Evolutionary conservation across 2,888 invertebrate species (phyloP).

Genomic region (Agrotis clavis): DNA sequence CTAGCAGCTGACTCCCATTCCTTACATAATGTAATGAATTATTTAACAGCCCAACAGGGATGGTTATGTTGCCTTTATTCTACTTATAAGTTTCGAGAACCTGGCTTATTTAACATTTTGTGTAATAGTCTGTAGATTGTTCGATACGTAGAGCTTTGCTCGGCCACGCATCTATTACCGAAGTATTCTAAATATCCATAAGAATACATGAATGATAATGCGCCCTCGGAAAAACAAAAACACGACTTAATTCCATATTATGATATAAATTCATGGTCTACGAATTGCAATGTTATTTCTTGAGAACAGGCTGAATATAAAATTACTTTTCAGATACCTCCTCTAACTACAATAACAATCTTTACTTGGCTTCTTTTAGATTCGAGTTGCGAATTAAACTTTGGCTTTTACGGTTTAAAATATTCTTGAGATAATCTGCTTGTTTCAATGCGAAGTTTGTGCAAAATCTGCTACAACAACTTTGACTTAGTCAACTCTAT

Average conservation of each 20-base stretch:
- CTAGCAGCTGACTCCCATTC: constrained; percentile 78
- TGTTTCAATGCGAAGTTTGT: neutral
- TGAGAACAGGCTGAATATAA: constrained; percentile 1
- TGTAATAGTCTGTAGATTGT: constrained; percentile 51
- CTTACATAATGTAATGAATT: constrained; percentile 60
- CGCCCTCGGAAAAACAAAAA: constrained; percentile 55
- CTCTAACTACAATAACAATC: neutral
- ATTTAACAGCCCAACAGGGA: constrained; percentile 33
- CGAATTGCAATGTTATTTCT: constrained; percentile 46
- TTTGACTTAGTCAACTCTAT: neutral
- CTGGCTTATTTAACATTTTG: constrained; percentile 13
- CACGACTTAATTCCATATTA: constrained; percentile 39
- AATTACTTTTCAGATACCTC: neutral
- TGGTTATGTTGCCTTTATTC: constrained; percentile 9
- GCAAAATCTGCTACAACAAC: neutral
- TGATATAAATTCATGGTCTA: constrained; percentile 27
- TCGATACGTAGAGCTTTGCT: constrained; percentile 67
- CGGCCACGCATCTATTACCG: constrained; percentile 56
- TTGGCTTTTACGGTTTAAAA: neutral
- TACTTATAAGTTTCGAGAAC: constrained; percentile 30
- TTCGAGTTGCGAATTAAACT: neutral
- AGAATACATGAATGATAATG: constrained; percentile 73
- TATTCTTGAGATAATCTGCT: constrained; percentile 11
- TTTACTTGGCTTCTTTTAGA: neutral
- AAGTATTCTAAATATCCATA: constrained; percentile 65